phyloP scores from a whole-genome alignment of 1,140 invertebrate genomes.

The Drosophila kohkoa region DNA sequence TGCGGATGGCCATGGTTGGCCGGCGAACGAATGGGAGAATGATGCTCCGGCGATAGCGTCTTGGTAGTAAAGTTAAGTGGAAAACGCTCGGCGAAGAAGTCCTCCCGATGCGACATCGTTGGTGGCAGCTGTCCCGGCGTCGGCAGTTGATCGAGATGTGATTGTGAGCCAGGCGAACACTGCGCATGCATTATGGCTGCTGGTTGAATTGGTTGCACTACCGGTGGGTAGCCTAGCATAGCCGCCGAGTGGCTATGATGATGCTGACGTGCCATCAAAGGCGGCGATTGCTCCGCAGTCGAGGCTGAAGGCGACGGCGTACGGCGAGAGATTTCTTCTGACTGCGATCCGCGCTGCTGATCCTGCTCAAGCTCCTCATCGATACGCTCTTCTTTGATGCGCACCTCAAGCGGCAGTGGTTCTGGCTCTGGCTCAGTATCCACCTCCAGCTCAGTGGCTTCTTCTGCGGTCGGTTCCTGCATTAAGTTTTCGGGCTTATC shows the following conservation, averaged over 20 bases:
- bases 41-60: conserved; percentile 75
- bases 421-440: conserved; percentile 48
- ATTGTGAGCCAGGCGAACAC: conserved; percentile 86
- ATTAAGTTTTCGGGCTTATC: conserved; percentile 36
- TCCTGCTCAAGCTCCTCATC: conserved; percentile 50
- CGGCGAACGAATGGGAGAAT: conserved; percentile 88
- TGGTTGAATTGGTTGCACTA: conserved; percentile 78
- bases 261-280: conserved; percentile 13
- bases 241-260: conserved; percentile 11
- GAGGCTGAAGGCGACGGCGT: conserved; percentile 25
- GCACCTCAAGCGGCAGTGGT: conserved; percentile 61
- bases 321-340: background rate
- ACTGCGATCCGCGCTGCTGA: background rate
- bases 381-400: conserved; percentile 75
- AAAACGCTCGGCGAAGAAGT: conserved; percentile 85
- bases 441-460: conserved; percentile 18
- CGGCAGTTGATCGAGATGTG: conserved; percentile 85
- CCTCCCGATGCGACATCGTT: conserved; percentile 86
- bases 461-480: background rate
- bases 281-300: conserved; percentile 9
- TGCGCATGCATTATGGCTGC: conserved; percentile 75
- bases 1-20: conserved; percentile 77
- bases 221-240: conserved; percentile 58
- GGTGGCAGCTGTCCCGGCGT: conserved; percentile 86
- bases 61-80: conserved; percentile 74